These are phyloP conservation scores for Crossoptilon crossoptilon DNA, from an alignment of 2,797 vertebrate species.

Conservation along the genomic window DNA sequence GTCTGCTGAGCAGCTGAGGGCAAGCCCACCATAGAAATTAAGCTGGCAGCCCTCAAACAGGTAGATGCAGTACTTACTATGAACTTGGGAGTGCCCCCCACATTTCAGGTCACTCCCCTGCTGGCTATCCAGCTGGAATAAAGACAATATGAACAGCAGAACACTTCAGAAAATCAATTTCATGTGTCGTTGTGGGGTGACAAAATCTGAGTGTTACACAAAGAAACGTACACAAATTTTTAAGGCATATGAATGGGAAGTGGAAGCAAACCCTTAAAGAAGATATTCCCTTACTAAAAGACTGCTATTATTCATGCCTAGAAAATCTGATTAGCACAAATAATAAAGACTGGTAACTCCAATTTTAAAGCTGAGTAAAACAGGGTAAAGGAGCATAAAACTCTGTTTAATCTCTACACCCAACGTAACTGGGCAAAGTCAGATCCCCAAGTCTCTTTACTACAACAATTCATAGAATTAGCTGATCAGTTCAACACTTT, in stretches of 20 bases:
- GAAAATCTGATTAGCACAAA: background rate
- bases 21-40: background rate
- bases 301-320: background rate
- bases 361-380: background rate
- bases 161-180: background rate
- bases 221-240: background rate
- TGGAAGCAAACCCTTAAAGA: background rate
- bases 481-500: background rate
- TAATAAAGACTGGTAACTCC: background rate
- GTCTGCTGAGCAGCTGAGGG: background rate
- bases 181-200: conserved; percentile 1
- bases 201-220: background rate
- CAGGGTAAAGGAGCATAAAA: background rate
- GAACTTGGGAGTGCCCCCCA: background rate
- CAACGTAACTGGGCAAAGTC: conserved; percentile 48
- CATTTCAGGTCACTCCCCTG: background rate
- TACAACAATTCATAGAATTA: conserved; percentile 59
- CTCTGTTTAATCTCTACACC: background rate
- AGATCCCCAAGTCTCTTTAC: background rate
- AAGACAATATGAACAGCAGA: background rate
- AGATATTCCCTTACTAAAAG: background rate
- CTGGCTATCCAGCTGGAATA: background rate
- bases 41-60: background rate
- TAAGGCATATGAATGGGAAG: background rate
- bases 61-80: rapidly evolving